These are phyloP conservation scores for Gambelia wislizenii DNA, from an alignment of 2,797 vertebrate species.

Conservation along the genomic window DNA sequence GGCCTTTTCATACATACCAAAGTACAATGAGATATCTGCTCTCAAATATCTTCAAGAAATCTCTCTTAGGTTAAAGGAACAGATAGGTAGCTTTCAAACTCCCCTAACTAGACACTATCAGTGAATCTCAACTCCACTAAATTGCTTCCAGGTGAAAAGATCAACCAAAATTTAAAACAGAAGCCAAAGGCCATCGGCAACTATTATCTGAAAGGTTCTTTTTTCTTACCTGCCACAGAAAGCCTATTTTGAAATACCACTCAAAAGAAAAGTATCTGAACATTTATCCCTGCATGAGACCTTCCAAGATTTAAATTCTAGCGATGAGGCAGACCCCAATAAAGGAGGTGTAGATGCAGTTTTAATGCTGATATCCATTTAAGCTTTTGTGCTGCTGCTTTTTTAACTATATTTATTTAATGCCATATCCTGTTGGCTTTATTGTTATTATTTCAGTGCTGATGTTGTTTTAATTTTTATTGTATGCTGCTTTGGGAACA, in stretches of 20 bases:
- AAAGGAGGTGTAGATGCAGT: neutral
- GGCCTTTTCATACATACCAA: neutral
- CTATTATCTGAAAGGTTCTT: neutral
- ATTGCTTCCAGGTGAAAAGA: slow-evolving; percentile 20
- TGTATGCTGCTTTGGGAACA: neutral
- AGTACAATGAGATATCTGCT: neutral
- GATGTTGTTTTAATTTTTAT: slow-evolving; percentile 10
- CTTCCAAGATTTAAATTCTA: slow-evolving; percentile 6
- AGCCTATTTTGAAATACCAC: neutral
- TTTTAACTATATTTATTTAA: neutral
- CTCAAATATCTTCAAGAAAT: slow-evolving; percentile 13
- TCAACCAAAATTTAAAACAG: slow-evolving; percentile 41
- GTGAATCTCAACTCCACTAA: slow-evolving; percentile 21
- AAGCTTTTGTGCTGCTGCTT: neutral
- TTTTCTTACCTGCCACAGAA: slow-evolving; percentile 21
- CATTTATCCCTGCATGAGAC: neutral
- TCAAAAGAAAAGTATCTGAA: slow-evolving; percentile 3
- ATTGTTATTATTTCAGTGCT: slow-evolving; percentile 3
- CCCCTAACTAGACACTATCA: slow-evolving; percentile 5
- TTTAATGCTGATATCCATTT: neutral
- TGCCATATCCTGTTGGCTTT: neutral
- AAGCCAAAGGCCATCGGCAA: slow-evolving; percentile 20
- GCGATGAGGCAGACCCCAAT: neutral
- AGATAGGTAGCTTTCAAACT: slow-evolving; percentile 24
- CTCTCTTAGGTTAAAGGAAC: slow-evolving; percentile 12